These are phyloP conservation scores for Nephrotoma appendiculata DNA, from an alignment of 2,888 invertebrate species.

Conservation along the genomic window DNA sequence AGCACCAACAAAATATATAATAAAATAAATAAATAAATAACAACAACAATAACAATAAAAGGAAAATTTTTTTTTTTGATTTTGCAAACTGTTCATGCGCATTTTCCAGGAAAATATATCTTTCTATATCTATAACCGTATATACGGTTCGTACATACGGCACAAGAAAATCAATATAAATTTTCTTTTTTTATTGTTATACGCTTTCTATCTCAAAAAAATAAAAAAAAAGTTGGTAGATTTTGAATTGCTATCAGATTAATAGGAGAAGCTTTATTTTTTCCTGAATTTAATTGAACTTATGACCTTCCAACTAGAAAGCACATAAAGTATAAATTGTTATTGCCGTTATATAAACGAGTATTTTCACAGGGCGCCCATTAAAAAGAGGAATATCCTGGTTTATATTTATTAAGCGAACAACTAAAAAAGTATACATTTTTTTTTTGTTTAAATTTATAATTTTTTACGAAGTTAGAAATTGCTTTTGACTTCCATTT, in stretches of 20 bases:
- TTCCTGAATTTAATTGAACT: background rate
- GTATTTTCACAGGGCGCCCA: background rate
- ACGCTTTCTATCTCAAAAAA: background rate
- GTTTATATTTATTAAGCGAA: background rate
- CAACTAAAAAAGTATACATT: background rate
- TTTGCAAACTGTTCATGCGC: background rate
- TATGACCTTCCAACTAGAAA: background rate
- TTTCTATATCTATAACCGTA: background rate
- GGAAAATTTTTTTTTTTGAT: background rate
- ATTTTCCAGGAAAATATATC: background rate
- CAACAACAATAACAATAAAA: background rate
- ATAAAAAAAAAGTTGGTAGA: background rate
- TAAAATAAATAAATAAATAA: background rate
- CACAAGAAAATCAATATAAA: background rate
- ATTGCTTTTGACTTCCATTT: slow-evolving; percentile 3
- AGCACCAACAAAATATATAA: background rate
- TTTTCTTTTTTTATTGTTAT: background rate
- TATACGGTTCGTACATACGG: background rate
- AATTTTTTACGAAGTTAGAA: background rate
- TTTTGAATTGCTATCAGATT: background rate
- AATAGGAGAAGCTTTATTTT: background rate
- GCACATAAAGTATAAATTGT: background rate
- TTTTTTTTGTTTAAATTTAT: background rate
- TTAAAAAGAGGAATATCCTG: background rate
- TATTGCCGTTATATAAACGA: background rate